Evolutionary conservation across 2,888 invertebrate genomes (phyloP).

Genomic region (Cantharis flavilabris): DNA sequence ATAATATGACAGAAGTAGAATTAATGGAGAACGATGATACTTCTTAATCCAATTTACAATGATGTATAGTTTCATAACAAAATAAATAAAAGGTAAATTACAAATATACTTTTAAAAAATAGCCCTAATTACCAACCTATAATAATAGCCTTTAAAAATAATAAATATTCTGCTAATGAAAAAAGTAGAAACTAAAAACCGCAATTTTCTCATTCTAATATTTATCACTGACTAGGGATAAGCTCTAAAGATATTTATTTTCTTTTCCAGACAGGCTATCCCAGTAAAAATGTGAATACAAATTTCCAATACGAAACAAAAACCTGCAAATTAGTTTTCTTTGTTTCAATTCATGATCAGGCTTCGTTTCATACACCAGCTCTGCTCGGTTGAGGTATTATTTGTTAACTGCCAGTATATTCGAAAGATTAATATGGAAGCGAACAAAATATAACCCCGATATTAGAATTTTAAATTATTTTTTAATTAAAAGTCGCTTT

Average conservation of each 20-base stretch:
- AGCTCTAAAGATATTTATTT: slow-evolving; percentile 7
- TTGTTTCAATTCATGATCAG: slow-evolving; percentile 8
- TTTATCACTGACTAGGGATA: slow-evolving; percentile 4
- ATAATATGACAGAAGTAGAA: background rate
- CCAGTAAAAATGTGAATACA: slow-evolving; percentile 11
- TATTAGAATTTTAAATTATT: background rate
- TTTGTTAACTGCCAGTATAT: background rate
- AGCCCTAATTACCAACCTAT: background rate
- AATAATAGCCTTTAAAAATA: background rate
- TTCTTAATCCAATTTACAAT: slow-evolving; percentile 28
- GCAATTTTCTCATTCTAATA: slow-evolving; percentile 6
- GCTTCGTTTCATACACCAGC: background rate
- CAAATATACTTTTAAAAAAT: background rate
- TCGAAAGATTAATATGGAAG: background rate
- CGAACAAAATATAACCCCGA: background rate
- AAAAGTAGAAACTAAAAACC: background rate
- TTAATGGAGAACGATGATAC: slow-evolving; percentile 26
- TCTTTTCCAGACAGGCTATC: background rate
- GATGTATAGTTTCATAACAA: slow-evolving; percentile 24
- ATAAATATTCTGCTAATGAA: background rate
- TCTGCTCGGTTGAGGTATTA: slow-evolving; percentile 7
- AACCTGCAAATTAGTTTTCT: slow-evolving; percentile 17
- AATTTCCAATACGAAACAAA: slow-evolving; percentile 12
- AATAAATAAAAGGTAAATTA: background rate
- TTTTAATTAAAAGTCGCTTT: background rate